A percentile compares a stretch with the other conserved stretches of the same genome.
phyloP scores from a whole-genome alignment of 1,140 invertebrate genomes.

The Lepidurus packardi region DNA sequence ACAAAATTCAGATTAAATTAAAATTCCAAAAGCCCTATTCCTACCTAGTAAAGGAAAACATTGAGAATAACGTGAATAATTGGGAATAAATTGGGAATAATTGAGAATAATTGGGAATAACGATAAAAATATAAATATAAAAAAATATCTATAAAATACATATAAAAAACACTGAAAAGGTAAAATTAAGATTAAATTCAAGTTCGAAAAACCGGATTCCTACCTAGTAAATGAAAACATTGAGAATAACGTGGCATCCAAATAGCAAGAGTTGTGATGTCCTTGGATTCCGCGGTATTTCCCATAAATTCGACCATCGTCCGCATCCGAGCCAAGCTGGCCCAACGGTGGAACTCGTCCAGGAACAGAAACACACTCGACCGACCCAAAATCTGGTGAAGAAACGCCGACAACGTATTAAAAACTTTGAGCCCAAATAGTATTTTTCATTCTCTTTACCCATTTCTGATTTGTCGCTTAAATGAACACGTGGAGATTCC shows the following conservation, averaged over 20 bases:
- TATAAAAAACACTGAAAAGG: constrained; percentile 67
- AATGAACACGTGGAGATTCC: constrained; percentile 40
- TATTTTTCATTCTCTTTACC: constrained; percentile 19
- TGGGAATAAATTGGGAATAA: too few relatives aligned
- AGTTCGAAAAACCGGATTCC: not conserved
- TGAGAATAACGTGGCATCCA: constrained; percentile 90
- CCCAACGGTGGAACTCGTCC: constrained; percentile 72
- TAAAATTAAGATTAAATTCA: not conserved
- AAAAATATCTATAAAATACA: too few relatives aligned
- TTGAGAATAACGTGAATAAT: constrained; percentile 87
- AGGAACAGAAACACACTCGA: constrained; percentile 66
- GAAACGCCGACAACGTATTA: too few relatives aligned
- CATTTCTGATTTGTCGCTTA: constrained; percentile 43
- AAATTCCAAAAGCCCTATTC: not conserved
- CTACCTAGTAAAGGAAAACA: constrained; percentile 85
- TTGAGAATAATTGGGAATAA: too few relatives aligned
- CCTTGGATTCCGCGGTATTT: constrained; percentile 89
- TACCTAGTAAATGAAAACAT: constrained; percentile 90
- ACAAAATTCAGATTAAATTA: constrained; percentile 17
- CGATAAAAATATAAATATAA: too few relatives aligned
- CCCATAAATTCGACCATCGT: constrained; percentile 53
- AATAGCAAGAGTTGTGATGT: constrained; percentile 95
- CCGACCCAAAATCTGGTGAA: constrained; percentile 49
- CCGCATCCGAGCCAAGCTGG: constrained; percentile 47
- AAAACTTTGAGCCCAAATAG: too few relatives aligned